Percentiles rank a stretch among this genome's conserved stretches.
Evolutionary conservation across 2,113 vertebrate genomes (phyloP).

Genomic region (Oriolus oriolus): DNA sequence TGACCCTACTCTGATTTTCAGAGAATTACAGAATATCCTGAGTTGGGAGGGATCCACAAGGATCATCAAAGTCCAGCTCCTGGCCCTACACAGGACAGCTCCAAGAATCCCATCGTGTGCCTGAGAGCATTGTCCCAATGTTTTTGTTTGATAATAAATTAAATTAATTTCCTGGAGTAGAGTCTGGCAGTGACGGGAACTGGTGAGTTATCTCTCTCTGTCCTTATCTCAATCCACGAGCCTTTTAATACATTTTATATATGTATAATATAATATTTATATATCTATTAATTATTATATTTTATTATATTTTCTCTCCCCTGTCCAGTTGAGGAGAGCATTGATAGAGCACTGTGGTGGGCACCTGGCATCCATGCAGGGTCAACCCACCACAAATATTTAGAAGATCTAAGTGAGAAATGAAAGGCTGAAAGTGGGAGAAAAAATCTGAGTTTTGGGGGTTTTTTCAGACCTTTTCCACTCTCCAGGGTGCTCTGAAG

Average conservation of each 20-base stretch:
- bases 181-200: background rate
- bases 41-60: background rate
- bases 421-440: background rate
- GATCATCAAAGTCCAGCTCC: background rate
- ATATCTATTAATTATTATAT: background rate
- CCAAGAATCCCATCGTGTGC: background rate
- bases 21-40: background rate
- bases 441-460: too few relatives aligned
- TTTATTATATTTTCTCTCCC: background rate
- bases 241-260: background rate
- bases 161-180: background rate
- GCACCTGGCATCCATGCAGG: background rate
- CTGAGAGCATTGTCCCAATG: too few relatives aligned
- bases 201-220: background rate
- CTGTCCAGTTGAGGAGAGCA: background rate
- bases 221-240: background rate
- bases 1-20: background rate
- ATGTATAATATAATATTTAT: background rate
- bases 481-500: background rate
- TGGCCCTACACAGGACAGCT: background rate
- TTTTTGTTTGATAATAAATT: background rate
- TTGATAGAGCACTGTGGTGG: background rate
- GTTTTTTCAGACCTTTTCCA: background rate
- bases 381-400: background rate
- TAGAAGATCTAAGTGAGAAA: background rate